A percentile compares a stretch with the other conserved stretches of the same genome.
Conservation (phyloP, 2,888 invertebrate genomes). For the Melinopterus prodromus region DNA sequence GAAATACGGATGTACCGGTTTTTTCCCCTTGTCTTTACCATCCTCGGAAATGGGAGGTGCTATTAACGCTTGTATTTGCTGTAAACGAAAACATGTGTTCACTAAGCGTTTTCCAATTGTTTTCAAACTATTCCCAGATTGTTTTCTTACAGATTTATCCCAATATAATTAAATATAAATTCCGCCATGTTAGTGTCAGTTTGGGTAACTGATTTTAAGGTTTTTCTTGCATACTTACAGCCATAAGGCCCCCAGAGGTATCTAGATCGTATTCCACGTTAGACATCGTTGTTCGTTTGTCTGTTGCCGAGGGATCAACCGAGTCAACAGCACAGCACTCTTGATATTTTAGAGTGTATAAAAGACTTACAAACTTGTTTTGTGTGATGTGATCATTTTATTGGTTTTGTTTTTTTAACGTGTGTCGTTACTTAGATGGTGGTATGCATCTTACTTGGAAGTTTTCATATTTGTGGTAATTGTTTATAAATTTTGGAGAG, state of each 20-base stretch:
- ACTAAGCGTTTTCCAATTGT: background rate
- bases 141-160: background rate
- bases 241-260: constrained; percentile 85
- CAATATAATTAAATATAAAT: constrained; percentile 44
- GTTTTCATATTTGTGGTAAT: background rate
- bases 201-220: background rate
- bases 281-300: constrained; percentile 60
- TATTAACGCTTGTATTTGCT: constrained; percentile 90
- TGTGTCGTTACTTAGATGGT: background rate
- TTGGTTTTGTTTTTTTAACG: background rate
- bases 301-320: background rate
- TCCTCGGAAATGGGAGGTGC: constrained; percentile 87
- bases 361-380: background rate
- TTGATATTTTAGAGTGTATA: background rate
- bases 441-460: background rate
- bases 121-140: background rate
- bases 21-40: constrained; percentile 65
- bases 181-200: constrained; percentile 33
- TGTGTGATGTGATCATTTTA: background rate
- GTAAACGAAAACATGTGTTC: constrained; percentile 45
- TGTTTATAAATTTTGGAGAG: constrained; percentile 19
- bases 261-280: constrained; percentile 79
- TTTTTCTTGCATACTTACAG: constrained; percentile 67
- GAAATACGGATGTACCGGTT: constrained; percentile 79
- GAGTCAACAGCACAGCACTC: background rate